These are phyloP conservation scores for Ethmia dodecea DNA, from an alignment of 2,888 invertebrate species.

Conservation along the genomic window DNA sequence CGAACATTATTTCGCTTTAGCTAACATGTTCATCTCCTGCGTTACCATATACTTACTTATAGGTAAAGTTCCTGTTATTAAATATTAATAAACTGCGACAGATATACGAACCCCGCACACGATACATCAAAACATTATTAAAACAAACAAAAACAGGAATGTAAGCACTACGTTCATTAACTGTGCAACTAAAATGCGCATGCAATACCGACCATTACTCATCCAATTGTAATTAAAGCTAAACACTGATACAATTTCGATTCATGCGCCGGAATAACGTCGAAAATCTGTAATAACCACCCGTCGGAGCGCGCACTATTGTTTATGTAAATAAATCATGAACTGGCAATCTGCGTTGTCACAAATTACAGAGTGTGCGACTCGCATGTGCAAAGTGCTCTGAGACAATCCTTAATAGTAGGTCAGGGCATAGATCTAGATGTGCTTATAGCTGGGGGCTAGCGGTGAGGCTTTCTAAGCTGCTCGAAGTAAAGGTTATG, in stretches of 20 bases:
- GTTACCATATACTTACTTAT: too few species aligned
- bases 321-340: conserved; percentile 69
- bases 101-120: too few species aligned
- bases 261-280: conserved; percentile 17
- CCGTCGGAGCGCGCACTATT: conserved; percentile 34
- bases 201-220: conserved; percentile 23
- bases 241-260: conserved; percentile 26
- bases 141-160: conserved; percentile 3
- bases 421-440: conserved; percentile 46
- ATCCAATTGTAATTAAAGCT: conserved; percentile 30
- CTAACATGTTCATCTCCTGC: too few species aligned
- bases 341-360: conserved; percentile 45
- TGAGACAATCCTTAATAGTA: conserved; percentile 66
- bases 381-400: conserved; percentile 51
- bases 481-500: too few species aligned
- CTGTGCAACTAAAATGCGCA: conserved; percentile 8
- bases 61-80: too few species aligned
- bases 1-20: too few species aligned
- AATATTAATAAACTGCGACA: too few species aligned
- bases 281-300: conserved; percentile 52
- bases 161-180: conserved; percentile 3
- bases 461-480: conserved; percentile 9
- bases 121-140: too few species aligned
- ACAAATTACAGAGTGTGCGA: conserved; percentile 59
- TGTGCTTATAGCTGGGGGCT: conserved; percentile 44